Percentiles rank a stretch among this genome's conserved stretches.
Evolutionary conservation across 2,113 vertebrate species (phyloP).

Genomic region (Bucco capensis): DNA sequence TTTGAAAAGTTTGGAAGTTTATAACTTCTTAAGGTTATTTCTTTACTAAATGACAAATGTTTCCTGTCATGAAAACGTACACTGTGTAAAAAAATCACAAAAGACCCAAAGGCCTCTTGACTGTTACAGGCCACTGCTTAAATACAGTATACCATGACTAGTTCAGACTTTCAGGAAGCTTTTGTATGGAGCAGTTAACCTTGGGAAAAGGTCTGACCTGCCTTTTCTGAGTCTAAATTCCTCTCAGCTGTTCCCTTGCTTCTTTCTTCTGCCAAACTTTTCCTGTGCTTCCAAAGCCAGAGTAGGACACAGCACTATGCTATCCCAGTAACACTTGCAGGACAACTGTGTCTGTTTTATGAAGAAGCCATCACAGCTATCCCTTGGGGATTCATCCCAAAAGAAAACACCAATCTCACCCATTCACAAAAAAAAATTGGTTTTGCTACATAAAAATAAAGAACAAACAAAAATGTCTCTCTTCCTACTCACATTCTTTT

Average conservation of each 20-base stretch:
- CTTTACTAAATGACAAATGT: background rate
- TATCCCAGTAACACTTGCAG: too few species aligned
- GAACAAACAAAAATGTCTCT: background rate
- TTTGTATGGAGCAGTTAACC: background rate
- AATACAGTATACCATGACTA: rapidly evolving
- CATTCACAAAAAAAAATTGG: background rate
- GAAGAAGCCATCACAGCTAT: background rate
- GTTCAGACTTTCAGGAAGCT: background rate
- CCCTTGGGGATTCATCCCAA: background rate
- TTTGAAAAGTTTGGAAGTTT: background rate
- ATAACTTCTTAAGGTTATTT: background rate
- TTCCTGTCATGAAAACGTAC: background rate
- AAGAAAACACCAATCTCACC: background rate
- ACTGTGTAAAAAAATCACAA: background rate
- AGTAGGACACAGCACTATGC: background rate
- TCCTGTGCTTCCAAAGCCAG: background rate
- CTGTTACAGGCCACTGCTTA: background rate
- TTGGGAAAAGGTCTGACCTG: background rate
- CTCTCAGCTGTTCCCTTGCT: background rate
- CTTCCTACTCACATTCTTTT: background rate
- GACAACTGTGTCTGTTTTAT: background rate
- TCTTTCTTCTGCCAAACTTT: background rate
- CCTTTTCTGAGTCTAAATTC: background rate
- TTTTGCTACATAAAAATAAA: background rate
- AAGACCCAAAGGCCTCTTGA: background rate